Conservation (phyloP, 2,797 vertebrate genomes). For the Platalea minor region DNA sequence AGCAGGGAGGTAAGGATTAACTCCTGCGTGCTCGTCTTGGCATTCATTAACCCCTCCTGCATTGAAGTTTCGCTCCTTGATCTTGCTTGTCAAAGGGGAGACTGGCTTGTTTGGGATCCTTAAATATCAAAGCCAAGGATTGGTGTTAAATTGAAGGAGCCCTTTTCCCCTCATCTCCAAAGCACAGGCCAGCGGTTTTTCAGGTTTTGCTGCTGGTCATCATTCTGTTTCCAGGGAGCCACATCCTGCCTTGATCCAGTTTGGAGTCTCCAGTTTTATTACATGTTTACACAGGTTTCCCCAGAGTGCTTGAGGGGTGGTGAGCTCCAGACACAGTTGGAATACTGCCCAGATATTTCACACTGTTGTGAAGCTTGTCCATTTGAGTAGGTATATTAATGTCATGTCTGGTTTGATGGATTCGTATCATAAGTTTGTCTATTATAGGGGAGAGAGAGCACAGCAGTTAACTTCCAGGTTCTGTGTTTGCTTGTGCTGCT, state of each 20-base stretch:
- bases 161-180: not conserved
- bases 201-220: constrained; percentile 33
- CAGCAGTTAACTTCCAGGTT: constrained; percentile 43
- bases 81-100: not conserved
- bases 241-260: constrained; percentile 2
- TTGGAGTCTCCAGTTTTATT: constrained; percentile 64
- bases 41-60: not conserved
- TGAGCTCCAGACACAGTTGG: constrained; percentile 60
- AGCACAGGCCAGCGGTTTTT: not conserved
- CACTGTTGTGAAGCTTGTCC: constrained; percentile 62
- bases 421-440: constrained; percentile 41
- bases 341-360: constrained; percentile 66
- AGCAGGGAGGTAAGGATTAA: constrained; percentile 87
- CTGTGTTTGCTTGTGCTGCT: constrained; percentile 34
- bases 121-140: not conserved
- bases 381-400: constrained; percentile 62
- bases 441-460: constrained; percentile 15
- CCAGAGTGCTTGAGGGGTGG: constrained; percentile 62
- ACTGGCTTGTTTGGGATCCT: constrained; percentile 5
- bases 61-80: not conserved
- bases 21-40: not conserved
- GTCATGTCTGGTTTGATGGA: constrained; percentile 61
- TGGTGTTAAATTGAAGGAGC: not conserved
- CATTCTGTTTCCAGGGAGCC: constrained; percentile 50
- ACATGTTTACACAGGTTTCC: constrained; percentile 65